These are phyloP conservation scores for Dicaeum eximium DNA, from an alignment of 2,113 vertebrate genomes.

Conservation along the genomic window DNA sequence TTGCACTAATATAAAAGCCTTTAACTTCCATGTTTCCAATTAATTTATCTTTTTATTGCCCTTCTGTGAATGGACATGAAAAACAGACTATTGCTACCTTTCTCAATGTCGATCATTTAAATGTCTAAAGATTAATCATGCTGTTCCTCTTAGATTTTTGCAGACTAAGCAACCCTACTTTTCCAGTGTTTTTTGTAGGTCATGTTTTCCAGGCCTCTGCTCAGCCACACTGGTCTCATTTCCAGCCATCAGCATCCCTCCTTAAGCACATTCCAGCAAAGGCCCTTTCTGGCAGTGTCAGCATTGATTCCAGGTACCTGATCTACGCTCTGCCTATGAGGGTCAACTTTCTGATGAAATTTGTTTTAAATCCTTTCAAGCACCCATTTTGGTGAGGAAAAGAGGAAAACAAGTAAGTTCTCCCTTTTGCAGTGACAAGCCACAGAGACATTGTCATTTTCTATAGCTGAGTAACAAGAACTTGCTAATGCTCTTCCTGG, in stretches of 20 bases:
- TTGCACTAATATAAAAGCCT: background rate
- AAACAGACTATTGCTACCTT: background rate
- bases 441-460: background rate
- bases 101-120: background rate
- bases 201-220: background rate
- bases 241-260: background rate
- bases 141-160: background rate
- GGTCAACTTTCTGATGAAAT: background rate
- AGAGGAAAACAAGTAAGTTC: background rate
- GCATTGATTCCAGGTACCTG: background rate
- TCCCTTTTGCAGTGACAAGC: background rate
- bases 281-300: background rate
- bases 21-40: background rate
- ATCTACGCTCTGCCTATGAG: background rate
- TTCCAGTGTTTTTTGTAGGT: background rate
- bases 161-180: background rate
- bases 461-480: background rate
- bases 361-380: background rate
- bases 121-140: background rate
- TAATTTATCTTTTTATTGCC: background rate
- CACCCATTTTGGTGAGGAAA: background rate
- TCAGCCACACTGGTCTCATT: background rate
- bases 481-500: background rate
- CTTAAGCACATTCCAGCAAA: background rate
- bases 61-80: background rate